Conservation (phyloP, 1,140 invertebrate genomes). For the Zaprionus inermis region DNA sequence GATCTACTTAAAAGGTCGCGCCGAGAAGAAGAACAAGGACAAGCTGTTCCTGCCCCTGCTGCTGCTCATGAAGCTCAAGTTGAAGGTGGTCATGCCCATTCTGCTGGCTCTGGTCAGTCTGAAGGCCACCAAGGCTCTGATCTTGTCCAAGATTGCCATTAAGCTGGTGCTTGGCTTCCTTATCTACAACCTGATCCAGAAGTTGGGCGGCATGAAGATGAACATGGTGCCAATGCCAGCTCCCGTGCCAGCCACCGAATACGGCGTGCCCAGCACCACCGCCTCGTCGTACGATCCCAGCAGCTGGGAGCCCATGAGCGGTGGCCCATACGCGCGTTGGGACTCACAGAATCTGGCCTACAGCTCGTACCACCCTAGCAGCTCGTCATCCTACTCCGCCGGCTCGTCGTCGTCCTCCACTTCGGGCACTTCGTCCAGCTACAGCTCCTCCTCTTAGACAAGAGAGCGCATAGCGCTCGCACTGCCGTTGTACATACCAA, state of each 20-base stretch:
- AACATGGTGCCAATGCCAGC: slow-evolving; percentile 87
- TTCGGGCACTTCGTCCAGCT: slow-evolving; percentile 63
- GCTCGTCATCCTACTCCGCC: slow-evolving; percentile 86
- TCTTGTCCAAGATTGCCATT: slow-evolving; percentile 92
- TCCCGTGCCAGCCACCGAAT: slow-evolving; percentile 85
- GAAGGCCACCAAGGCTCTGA: slow-evolving; percentile 92
- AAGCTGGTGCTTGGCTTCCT: slow-evolving; percentile 91
- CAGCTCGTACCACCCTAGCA: slow-evolving; percentile 90
- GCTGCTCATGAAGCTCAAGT: slow-evolving; percentile 91
- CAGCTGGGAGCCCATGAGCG: slow-evolving; percentile 88
- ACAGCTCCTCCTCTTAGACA: slow-evolving; percentile 74
- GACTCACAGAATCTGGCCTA: slow-evolving; percentile 90
- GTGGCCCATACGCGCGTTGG: slow-evolving; percentile 91
- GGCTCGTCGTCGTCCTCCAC: slow-evolving; percentile 84
- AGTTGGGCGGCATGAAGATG: slow-evolving; percentile 89
- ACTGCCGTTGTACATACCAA: slow-evolving; percentile 71
- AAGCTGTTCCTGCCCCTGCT: slow-evolving; percentile 91
- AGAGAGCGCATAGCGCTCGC: slow-evolving; percentile 21
- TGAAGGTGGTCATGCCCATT: slow-evolving; percentile 93
- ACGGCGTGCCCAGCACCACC: slow-evolving; percentile 88
- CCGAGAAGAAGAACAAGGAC: slow-evolving; percentile 88
- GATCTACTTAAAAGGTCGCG: slow-evolving; percentile 60
- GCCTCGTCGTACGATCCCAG: slow-evolving; percentile 88
- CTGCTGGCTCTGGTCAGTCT: slow-evolving; percentile 90
- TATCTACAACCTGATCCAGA: slow-evolving; percentile 90